Base-by-base conservation (phyloP, 2,888 invertebrate species). In the Agrypnus murinus region DNA sequence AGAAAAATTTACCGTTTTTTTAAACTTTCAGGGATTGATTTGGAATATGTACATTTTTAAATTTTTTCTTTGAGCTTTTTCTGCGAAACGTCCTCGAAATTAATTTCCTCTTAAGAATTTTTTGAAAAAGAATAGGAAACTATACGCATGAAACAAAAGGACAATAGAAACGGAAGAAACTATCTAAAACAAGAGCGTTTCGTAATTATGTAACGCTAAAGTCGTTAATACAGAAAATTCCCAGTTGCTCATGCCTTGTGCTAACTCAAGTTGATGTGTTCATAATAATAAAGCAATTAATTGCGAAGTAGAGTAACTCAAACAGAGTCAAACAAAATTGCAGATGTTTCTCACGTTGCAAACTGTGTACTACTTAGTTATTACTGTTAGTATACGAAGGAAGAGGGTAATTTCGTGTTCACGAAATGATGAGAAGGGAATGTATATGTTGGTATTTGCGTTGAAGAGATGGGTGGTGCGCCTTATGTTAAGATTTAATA, bases 401-500 rank as follows among this genome's bases (percentile, higher is more conserved):
- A 34, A 17, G 55, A 15, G 32, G 32, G 36, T 5, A 36, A 55
- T 19, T 31, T 31, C 25, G 14, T 32, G 17, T 31, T 17, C 12
- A 12, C 7, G 19, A 46, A 10, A 50, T 50, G 50, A 50, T 50
- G 50, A 17, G 50, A 7, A 31, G 31, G 50, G 10, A 25, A 25
- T 25, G 25, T 25, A 25, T 25, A 25, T 25, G 25, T 25, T 25
- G 25, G 19, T 55, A 34, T 55, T 55, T 55, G 17, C 55, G 55
- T 17, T 55, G 4, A 43, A 19, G 17, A 8, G 25, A 19, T 38
- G 25, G 40, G 36, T 12, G 3, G 10, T 10, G 9, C 53, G 43
- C 31, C 36, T 55, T 55, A 36, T 36, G 36, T n/a, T 36, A 48
- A 45, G 36, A 17, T 60, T 67, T 59, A 67, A 66, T 59, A 60